Percentiles rank a stretch among this genome's conserved stretches.
phyloP scores from a whole-genome alignment of 2,888 invertebrate species.

The Diachrysia chrysitis region DNA sequence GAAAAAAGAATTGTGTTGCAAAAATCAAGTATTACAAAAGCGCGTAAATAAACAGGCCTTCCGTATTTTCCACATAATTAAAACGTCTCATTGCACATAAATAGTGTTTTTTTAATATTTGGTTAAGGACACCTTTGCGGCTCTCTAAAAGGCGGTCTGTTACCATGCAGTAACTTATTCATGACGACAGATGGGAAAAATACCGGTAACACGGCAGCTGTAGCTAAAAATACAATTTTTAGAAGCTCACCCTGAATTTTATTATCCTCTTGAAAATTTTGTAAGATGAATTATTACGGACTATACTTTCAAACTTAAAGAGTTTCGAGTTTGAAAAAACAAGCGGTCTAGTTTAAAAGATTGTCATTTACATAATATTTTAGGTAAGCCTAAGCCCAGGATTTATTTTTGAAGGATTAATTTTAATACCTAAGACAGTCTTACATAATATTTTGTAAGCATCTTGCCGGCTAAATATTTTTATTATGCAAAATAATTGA shows the following conservation, averaged over 20 bases:
- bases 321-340: conserved; percentile 19
- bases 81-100: neutral
- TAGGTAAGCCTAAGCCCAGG: conserved; percentile 2
- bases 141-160: conserved; percentile 14
- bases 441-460: neutral
- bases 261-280: conserved; percentile 57
- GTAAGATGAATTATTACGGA: conserved; percentile 31
- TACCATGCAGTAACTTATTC: conserved; percentile 56
- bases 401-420: neutral
- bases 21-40: no score
- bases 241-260: conserved; percentile 49
- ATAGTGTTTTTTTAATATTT: conserved; percentile 13
- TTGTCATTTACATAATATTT: conserved; percentile 25
- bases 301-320: conserved; percentile 18
- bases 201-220: conserved; percentile 37
- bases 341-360: conserved; percentile 26
- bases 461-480: neutral
- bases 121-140: conserved; percentile 27
- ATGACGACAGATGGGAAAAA: conserved; percentile 49
- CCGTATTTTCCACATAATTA: neutral
- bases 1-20: no score
- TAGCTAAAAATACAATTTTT: conserved; percentile 47
- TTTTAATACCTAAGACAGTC: neutral
- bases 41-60: no score
- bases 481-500: neutral